Evolutionary conservation across 2,888 invertebrate species (phyloP), one percentile per base, ranked within the genome.

Genomic region (Meliscaeva auricollis): DNA sequence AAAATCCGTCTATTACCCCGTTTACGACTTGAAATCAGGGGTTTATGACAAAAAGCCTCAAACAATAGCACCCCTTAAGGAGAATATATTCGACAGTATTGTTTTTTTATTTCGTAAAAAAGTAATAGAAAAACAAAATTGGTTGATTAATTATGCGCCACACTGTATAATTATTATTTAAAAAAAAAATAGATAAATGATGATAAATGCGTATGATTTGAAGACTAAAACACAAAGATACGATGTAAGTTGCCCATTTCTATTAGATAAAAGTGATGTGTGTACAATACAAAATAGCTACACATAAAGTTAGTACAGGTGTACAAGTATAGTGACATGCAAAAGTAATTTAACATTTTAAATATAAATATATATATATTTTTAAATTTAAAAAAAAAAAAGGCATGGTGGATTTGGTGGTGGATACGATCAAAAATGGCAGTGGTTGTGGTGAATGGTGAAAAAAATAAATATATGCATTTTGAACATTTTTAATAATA

Each of bases 211-310:
- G 81, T 35, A 46, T 82, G 72, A 7, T 70, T 50, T 68, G n/a
- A 38, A 77, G 66, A 54, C 46, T 73, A 64, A 76, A 68, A 64
- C 48, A 73, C 76, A 81, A 81, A 85, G 66, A 58, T 41, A 73
- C 60, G 85, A 76, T 73, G 76, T 60, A 77, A 81, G 85, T 81
- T 85, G 85, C 85, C 85, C 76, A 85, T 85, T 85, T 85, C 85
- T 35, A 81, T 81, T 76, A 81, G 81, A 62, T 62, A 72, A 72
- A n/a, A 68, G 60, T 72, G 76, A 60, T 26, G 56, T 17, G 56
- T 17, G 41, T 50, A 66, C 38, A 72, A 60, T 76, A 44, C 3
- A 62, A 26, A 17, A 70, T 15, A 70, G 46, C 46, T 75, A 76
- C 50, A 69, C 52, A 69, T 22, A 52, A 38, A 46, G 68, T 76